A percentile compares a stretch with the other conserved stretches of the same genome.
phyloP scores from a whole-genome alignment of 2,797 vertebrate genomes.

The Catharus ustulatus region DNA sequence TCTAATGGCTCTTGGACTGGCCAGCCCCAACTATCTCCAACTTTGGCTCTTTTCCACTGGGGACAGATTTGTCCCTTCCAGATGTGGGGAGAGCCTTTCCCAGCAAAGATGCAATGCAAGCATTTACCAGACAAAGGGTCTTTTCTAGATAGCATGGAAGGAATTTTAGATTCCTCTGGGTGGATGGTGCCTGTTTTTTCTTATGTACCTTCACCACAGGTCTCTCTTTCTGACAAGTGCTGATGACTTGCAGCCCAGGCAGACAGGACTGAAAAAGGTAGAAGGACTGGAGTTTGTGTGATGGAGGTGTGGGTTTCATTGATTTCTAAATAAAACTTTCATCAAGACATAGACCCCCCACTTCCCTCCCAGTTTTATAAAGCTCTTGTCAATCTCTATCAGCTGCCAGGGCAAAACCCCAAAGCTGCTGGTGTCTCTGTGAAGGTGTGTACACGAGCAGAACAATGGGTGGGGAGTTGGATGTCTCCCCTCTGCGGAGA shows the following conservation, averaged over 20 bases:
- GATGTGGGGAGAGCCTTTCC: neutral
- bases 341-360: neutral
- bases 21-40: neutral
- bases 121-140: neutral
- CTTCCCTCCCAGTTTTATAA: slow-evolving; percentile 19
- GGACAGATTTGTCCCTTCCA: neutral
- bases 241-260: neutral
- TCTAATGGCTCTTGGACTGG: neutral
- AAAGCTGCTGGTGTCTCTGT: neutral
- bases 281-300: neutral
- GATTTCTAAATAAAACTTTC: slow-evolving; percentile 48
- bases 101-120: neutral
- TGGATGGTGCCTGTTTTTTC: neutral
- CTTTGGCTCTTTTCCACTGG: neutral
- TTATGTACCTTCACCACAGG: neutral
- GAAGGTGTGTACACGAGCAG: neutral
- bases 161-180: neutral
- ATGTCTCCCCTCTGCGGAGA: neutral
- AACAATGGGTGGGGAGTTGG: neutral
- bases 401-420: neutral
- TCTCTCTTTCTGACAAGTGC: neutral
- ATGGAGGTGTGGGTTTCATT: slow-evolving; percentile 9
- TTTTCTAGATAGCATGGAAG: neutral
- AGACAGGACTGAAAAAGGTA: neutral
- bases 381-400: slow-evolving; percentile 34